Evolutionary conservation across 1,140 invertebrate genomes (phyloP).

Genomic region (Muscidifurax raptorellus): DNA sequence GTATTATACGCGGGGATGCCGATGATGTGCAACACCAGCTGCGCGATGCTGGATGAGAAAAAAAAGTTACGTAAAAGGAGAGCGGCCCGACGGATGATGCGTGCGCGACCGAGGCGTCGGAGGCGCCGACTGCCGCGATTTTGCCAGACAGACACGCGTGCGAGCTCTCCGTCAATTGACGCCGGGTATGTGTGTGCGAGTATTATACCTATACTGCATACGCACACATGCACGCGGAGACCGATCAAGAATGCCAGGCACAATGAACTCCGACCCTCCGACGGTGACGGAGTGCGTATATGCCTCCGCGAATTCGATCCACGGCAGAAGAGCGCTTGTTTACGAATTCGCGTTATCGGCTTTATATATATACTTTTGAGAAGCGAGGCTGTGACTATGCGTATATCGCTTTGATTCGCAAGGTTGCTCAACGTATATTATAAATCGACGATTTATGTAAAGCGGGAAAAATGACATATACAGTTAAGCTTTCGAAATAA

Average conservation of each 20-base stretch:
- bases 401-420: too few relatives aligned
- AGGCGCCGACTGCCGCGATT: constrained; percentile 24
- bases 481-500: too few relatives aligned
- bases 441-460: too few relatives aligned
- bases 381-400: too few relatives aligned
- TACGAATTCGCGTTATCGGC: too few relatives aligned
- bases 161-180: constrained; percentile 40
- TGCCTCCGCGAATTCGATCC: neutral
- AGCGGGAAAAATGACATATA: too few relatives aligned
- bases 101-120: constrained; percentile 21
- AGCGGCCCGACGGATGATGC: neutral
- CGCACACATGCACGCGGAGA: neutral
- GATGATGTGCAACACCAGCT: neutral
- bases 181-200: constrained; percentile 54
- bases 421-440: too few relatives aligned
- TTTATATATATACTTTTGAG: too few relatives aligned
- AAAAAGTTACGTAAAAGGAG: neutral
- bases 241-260: constrained; percentile 56
- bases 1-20: too few relatives aligned
- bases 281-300: neutral
- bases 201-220: neutral
- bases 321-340: neutral
- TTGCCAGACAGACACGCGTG: constrained; percentile 2
- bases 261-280: constrained; percentile 70
- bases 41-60: neutral